phyloP scores from a whole-genome alignment of 2,797 vertebrate species.

The Cetoscarus ocellatus region DNA sequence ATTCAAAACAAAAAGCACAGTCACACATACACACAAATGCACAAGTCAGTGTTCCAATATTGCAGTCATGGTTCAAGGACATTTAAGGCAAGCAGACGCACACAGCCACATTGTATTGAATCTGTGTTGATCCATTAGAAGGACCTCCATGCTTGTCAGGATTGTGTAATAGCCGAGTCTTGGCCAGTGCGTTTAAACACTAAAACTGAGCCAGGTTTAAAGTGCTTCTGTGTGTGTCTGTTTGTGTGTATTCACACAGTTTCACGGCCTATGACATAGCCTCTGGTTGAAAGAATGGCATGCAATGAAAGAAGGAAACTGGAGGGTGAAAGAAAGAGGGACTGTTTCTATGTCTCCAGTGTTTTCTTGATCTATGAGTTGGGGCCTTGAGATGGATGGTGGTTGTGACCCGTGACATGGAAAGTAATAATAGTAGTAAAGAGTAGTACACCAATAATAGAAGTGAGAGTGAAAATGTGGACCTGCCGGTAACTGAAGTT shows the following conservation, averaged over 20 bases:
- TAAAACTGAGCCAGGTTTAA: slow-evolving; percentile 63
- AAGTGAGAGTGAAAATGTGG: neutral
- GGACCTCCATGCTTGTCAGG: slow-evolving; percentile 71
- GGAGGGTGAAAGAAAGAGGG: slow-evolving; percentile 34
- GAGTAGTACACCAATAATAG: slow-evolving; percentile 11
- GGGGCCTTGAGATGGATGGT: slow-evolving; percentile 13
- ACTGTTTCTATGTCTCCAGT: slow-evolving; percentile 23
- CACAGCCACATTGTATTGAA: slow-evolving; percentile 50
- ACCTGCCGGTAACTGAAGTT: neutral
- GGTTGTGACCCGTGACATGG: neutral
- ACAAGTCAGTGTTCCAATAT: slow-evolving; percentile 23
- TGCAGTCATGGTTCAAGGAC: slow-evolving; percentile 69
- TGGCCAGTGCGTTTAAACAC: slow-evolving; percentile 69
- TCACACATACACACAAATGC: slow-evolving; percentile 2
- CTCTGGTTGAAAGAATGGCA: slow-evolving; percentile 48
- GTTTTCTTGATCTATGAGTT: slow-evolving; percentile 35
- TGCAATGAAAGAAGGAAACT: slow-evolving; percentile 43
- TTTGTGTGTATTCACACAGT: slow-evolving; percentile 6
- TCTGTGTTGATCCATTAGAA: slow-evolving; percentile 66
- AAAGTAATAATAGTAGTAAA: slow-evolving; percentile 17
- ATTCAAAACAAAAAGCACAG: slow-evolving; percentile 25
- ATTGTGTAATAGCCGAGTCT: slow-evolving; percentile 50
- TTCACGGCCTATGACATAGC: slow-evolving; percentile 50
- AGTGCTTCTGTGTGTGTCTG: slow-evolving; percentile 55
- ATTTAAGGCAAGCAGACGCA: slow-evolving; percentile 47